A percentile compares a stretch with the other conserved stretches of the same genome.
Conservation (phyloP, 2,113 vertebrate species). For the Merops nubicus region DNA sequence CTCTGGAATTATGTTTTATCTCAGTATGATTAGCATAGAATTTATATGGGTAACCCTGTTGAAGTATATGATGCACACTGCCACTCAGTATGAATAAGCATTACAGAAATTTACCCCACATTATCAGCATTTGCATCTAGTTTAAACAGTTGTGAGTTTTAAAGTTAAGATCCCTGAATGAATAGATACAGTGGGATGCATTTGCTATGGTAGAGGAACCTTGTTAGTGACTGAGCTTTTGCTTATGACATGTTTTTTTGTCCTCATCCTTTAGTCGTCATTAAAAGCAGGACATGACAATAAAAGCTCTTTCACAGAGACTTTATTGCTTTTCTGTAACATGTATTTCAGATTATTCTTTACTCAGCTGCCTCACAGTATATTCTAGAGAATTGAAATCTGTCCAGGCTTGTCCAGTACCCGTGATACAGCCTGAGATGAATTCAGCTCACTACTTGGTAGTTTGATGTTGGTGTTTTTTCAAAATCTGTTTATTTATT, state of each 20-base stretch:
- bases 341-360: background rate
- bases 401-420: background rate
- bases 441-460: background rate
- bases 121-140: background rate
- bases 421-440: background rate
- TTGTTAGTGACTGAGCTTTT: background rate
- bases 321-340: background rate
- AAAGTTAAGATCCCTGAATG: background rate
- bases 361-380: too few relatives aligned
- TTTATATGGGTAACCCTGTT: background rate
- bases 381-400: background rate
- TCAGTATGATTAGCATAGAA: background rate
- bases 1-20: background rate
- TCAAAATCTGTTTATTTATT: background rate
- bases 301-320: background rate
- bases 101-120: background rate
- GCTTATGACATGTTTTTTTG: background rate
- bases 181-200: background rate
- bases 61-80: background rate
- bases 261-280: background rate
- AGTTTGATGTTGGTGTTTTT: too few relatives aligned
- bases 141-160: background rate
- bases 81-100: background rate
- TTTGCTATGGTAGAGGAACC: background rate
- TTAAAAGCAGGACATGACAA: background rate